Conservation (phyloP, 2,113 vertebrate species). For the Chionodraco myersi region DNA sequence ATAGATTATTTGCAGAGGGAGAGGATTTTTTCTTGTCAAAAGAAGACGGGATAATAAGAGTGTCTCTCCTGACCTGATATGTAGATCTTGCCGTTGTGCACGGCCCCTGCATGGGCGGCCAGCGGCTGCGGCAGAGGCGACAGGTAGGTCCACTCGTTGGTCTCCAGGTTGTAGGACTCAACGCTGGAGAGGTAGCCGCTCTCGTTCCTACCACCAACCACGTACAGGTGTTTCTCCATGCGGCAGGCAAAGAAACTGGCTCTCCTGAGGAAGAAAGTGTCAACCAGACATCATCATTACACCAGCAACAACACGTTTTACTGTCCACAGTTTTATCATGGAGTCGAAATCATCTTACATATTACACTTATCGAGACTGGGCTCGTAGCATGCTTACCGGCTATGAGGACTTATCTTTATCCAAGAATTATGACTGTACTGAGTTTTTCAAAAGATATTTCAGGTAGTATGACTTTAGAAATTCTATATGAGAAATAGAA, state of each 20-base stretch:
- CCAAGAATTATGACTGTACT: background rate
- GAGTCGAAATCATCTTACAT: constrained; percentile 1
- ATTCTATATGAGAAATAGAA: background rate
- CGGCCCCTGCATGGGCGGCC: constrained; percentile 95
- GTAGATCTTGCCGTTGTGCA: constrained; percentile 98
- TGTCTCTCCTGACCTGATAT: constrained; percentile 91
- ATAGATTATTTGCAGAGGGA: no score
- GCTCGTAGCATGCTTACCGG: background rate
- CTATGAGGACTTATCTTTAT: background rate
- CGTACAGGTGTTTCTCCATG: constrained; percentile 96
- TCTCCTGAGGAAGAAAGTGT: constrained; percentile 86
- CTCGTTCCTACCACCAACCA: constrained; percentile 97
- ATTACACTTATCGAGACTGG: background rate
- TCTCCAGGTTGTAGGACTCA: constrained; percentile 98
- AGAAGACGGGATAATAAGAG: background rate
- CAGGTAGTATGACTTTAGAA: background rate
- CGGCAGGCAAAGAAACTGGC: constrained; percentile 99
- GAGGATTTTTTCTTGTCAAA: background rate
- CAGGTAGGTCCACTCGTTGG: constrained; percentile 97
- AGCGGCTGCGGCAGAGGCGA: constrained; percentile 95
- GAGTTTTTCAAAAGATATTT: background rate
- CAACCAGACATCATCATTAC: constrained; percentile 64
- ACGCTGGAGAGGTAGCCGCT: constrained; percentile 97
- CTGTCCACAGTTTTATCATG: background rate
- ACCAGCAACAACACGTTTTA: constrained; percentile 22